Base-by-base conservation (phyloP, 2,797 vertebrate genomes). In the Tangara arthus region DNA sequence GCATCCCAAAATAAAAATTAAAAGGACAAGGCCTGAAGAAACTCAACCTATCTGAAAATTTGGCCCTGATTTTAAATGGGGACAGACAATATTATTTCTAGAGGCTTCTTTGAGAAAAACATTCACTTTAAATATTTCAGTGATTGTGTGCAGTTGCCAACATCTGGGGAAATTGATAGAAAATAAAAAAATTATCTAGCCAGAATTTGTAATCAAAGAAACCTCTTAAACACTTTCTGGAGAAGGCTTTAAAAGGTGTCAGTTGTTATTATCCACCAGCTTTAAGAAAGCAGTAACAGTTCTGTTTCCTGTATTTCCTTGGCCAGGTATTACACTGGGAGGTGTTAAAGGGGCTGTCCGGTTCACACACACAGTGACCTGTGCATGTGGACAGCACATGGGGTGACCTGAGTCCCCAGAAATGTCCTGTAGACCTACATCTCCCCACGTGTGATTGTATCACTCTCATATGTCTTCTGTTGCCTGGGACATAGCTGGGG, bases 381-480 rank as follows among this genome's bases (percentile, higher is more conserved):
- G 44, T 49, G 39, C 21, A 15, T 23, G 20, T 15, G 28, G 49
- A 53, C 46, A 81, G 69, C 32, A 8, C 12, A 2, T 13, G 28
- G 30, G 9, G 15, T 53, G 19, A 16, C 49, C 20, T 0, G 0
- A 59, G 27, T 50, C n/a, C 41, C 14, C 53, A 49, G 20, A 46
- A 65, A 21, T 26, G 14, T 64, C 15, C 63, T 79, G 30, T 30
- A 68, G 19, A 10, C 14, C 32, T 47, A 4, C 37, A 19, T 7
- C 55, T 44, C 20, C 11, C 22, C 37, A 5, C 0, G 0, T 32
- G 24, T 11, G 42, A 23, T 23, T 42, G 32, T 23, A 18, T 26
- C 37, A 11, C 17, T 34, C 57, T 41, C 0, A 18, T 17, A 6
- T 8, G 22, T n/a, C 76, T 70, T 59, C n/a, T 89, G 24, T 20